These are phyloP conservation scores for Crossoptilon crossoptilon DNA, from an alignment of 2,797 vertebrate genomes.

Conservation along the genomic window DNA sequence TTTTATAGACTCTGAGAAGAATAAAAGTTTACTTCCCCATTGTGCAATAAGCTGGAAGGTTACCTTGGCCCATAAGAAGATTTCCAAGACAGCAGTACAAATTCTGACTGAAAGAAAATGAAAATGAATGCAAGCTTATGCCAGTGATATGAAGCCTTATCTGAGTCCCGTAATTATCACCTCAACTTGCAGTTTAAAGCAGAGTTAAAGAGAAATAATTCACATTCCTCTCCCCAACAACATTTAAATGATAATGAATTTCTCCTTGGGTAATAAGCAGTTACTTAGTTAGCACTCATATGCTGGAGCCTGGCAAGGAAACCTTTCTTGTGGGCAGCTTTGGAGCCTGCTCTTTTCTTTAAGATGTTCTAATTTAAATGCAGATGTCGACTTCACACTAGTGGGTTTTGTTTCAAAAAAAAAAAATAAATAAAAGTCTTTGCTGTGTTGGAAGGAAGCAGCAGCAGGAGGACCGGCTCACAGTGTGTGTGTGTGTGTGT, in stretches of 20 bases:
- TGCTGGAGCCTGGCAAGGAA: slow-evolving; percentile 66
- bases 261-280: slow-evolving; percentile 61
- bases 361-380: slow-evolving; percentile 80
- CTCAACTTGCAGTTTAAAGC: slow-evolving; percentile 44
- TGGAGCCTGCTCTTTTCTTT: slow-evolving; percentile 75
- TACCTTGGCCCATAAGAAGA: neutral
- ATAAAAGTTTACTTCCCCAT: neutral
- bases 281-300: slow-evolving; percentile 51
- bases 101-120: neutral
- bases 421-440: neutral
- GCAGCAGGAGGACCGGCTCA: slow-evolving; percentile 27
- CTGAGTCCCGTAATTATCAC: slow-evolving; percentile 28
- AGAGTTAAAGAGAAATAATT: slow-evolving; percentile 53
- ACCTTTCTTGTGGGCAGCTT: slow-evolving; percentile 63
- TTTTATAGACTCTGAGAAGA: neutral
- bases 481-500: neutral
- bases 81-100: neutral
- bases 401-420: slow-evolving; percentile 43
- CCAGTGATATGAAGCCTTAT: neutral
- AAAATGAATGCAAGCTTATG: neutral
- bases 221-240: slow-evolving; percentile 39
- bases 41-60: neutral
- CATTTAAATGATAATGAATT: slow-evolving; percentile 50
- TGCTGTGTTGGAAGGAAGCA: slow-evolving; percentile 47
- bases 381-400: slow-evolving; percentile 75